Evolutionary conservation across 2,888 invertebrate genomes (phyloP), one percentile per base, ranked within the genome.

Genomic region (Agrochola lota): DNA sequence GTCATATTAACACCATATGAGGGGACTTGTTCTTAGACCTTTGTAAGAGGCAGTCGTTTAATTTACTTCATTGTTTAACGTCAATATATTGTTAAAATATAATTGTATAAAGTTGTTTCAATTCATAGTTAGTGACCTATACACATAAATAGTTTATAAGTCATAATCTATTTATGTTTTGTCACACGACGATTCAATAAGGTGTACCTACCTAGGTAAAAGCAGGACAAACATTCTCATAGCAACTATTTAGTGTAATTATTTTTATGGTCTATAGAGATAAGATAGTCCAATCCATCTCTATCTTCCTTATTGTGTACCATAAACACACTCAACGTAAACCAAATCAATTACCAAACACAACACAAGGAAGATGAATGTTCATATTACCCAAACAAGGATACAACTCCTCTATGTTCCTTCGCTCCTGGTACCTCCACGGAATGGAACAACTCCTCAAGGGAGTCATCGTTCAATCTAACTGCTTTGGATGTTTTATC

Each of bases 391-490:
- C 4, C 17, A 23, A 55, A 68, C 46, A 35, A n/a, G 35, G 59
- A 35, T 12, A 49, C 46, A 55, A 30, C 46, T 69, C 23, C 17
- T 64, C 40, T 35, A 52, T 64, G 55, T 78, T 78, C 46, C 69
- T 68, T 40, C 46, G 17, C 40, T 63, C 55, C 40, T 52, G 66
- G 62, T 71, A 49, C 49, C n/a, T 62, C 57, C 71, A 71, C 20
- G 55, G 52, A 26, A 57, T 60, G n/a, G 15, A n/a, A 66, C 40
- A 49, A 15, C 12, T 67, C 59, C 73, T 71, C 75, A 23, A 35
- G 85, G 85, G 83, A 76, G 70, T 76, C 70, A 73, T 83, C 63
- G 23, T 63, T 83, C 69, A 83, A 57, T 49, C 11, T 57, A 66
- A 80, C 64, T 75, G 76, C 49, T 52, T 7, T 20, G 71, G 35